Evolutionary conservation across 2,797 vertebrate genomes (phyloP).

Genomic region (Syncerus caffer): DNA sequence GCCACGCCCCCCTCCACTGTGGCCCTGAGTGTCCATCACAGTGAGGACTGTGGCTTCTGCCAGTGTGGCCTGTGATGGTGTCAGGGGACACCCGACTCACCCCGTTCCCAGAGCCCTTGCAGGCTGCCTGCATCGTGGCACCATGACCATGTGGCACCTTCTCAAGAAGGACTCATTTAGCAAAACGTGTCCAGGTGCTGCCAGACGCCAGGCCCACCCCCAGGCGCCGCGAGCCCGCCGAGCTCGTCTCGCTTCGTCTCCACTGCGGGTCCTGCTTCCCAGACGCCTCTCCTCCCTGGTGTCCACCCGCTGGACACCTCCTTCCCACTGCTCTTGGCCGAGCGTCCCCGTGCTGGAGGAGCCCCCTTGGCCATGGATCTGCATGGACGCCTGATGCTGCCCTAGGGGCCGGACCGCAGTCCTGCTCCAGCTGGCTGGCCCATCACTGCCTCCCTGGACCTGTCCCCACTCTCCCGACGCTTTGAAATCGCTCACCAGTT

Average conservation of each 20-base stretch:
- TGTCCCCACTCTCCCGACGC: background rate
- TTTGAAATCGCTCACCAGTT: too few relatives aligned
- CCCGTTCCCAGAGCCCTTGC: accelerated
- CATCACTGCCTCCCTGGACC: background rate
- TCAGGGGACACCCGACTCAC: background rate
- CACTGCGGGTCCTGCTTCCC: too few relatives aligned
- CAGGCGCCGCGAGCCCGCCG: accelerated
- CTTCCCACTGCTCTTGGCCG: background rate
- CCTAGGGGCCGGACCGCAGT: accelerated
- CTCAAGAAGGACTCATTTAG: too few relatives aligned
- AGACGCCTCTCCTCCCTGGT: too few relatives aligned
- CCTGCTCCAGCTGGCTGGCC: background rate
- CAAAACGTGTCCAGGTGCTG: accelerated
- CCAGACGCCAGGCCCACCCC: accelerated
- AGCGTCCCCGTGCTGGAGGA: accelerated
- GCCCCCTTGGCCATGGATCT: background rate
- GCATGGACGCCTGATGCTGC: accelerated
- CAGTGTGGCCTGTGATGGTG: accelerated
- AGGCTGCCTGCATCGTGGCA: accelerated
- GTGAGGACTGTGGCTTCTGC: too few relatives aligned
- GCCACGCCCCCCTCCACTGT: background rate
- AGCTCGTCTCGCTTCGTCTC: accelerated
- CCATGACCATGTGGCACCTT: too few relatives aligned
- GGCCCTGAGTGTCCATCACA: background rate
- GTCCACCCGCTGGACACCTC: background rate